Percentiles rank a stretch among this genome's conserved stretches.
Conservation (phyloP, 2,888 invertebrate species). For the Incurvaria masculella region DNA sequence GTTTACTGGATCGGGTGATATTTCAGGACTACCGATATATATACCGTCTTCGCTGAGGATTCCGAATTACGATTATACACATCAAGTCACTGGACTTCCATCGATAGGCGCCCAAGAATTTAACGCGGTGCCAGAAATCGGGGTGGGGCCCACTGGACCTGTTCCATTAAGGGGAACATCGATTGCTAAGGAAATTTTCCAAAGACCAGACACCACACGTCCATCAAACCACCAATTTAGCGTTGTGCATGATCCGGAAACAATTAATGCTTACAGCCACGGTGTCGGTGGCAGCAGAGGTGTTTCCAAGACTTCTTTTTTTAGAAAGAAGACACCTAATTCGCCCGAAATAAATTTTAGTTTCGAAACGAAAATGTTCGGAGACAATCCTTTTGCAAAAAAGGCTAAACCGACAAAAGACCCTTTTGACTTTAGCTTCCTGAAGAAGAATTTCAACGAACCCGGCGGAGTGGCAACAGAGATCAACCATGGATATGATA, state of each 20-base stretch:
- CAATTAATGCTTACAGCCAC: slow-evolving; percentile 19
- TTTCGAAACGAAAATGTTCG: slow-evolving; percentile 14
- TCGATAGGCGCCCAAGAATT: no score
- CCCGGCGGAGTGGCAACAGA: background rate
- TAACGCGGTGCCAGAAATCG: background rate
- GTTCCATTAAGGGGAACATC: background rate
- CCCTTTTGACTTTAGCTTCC: background rate
- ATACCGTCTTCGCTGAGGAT: background rate
- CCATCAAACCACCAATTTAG: background rate
- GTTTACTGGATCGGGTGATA: no score
- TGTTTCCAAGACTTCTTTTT: slow-evolving; percentile 23
- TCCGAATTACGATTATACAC: no score
- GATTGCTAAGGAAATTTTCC: background rate
- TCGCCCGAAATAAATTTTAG: slow-evolving; percentile 20
- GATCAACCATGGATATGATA: background rate
- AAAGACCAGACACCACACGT: background rate
- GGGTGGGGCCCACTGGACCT: background rate
- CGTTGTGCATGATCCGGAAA: background rate
- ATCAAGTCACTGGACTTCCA: no score
- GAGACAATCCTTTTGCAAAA: background rate
- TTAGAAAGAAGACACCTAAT: slow-evolving; percentile 20
- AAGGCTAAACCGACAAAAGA: background rate
- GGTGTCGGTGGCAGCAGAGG: slow-evolving; percentile 24
- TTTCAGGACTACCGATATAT: no score
- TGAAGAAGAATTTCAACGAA: background rate